Evolutionary conservation across 1,140 invertebrate species (phyloP), one percentile per base, ranked within the genome.

Genomic region (Zaprionus vittiger): DNA sequence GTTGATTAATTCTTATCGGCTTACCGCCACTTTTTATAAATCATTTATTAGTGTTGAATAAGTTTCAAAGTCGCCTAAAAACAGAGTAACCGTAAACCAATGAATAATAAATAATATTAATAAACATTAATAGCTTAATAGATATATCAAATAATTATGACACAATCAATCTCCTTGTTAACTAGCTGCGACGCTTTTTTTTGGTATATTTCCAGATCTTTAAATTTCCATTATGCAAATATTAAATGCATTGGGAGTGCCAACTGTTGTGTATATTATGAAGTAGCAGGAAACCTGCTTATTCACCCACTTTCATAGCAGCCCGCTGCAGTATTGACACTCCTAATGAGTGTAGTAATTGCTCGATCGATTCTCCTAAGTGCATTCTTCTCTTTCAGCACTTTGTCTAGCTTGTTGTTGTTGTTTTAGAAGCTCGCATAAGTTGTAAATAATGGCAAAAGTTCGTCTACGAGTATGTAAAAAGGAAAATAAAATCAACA

Each of bases 401-500:
- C 15, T 14, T n/a, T 15, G 38, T 41, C 15, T 41, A n/a, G 38
- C 4, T 41, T n/a, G 38, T 41, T 41, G 38, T 4, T 41, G 38
- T 41, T 41, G 38, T n/a, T 41, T 14, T 41, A 41, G 38, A 15
- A 17, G 7, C 41, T 47, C n/a, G 17, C 20, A 17, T 20, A 24
- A 22, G 47, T 24, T 52, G 20, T 52, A 52, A 52, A 52, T 52
- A 24, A 24, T 4, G 47, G 11, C 4, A 20, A 20, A 52, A 52
- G 20, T 52, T 52, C 5, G n/a, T 4, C n/a, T 9, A 17, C 5
- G 47, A 52, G 15, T 56, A 9, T 56, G 54, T n/a, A 56, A 56
- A 28, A 15, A 80, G 63, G 60, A 77, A 73, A 84, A 83, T 72
- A 61, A 54, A 80, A 80, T 77, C 77, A 69, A 84, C 61, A 34